Base-by-base conservation (phyloP, 2,888 invertebrate species). In the Barypeithes pellucidus region DNA sequence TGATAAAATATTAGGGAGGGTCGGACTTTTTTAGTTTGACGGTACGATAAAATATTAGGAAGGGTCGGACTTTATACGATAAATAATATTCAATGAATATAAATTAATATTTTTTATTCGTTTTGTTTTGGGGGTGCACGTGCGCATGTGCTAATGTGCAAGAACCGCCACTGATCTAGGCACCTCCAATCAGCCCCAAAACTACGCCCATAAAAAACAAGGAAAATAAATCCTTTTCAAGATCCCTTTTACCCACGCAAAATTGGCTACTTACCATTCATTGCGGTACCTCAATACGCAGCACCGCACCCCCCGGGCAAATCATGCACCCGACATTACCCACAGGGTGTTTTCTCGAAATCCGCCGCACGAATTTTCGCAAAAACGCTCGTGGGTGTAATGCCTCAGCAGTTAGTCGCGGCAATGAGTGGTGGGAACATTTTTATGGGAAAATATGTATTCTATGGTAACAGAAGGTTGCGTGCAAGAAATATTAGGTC, bases 371-470 rank as follows among this genome's bases (percentile, higher is more conserved):
- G 54, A 57, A 57, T 57, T 57, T 54, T 57, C 33, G 54, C 54
- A 57, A 57, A 57, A 57, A 33, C 29, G 54, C 54, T 57, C 16
- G 54, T 57, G 54, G 54, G 54, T 57, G 54, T 57, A 57, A 57
- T 57, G 54, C 54, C 14, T 0, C 54, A 16, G 33, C 54, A 57
- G 16, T 57, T 57, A 57, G 18, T 14, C 33, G 16, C 16, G 24
- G 8, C 33, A 24, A 52, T 14, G 29, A 5, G 33, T 61, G 41
- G 61, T 63, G 63, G 50, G 52, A 65, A 50, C 50, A 36, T 65
- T 50, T 65, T 65, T 65, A 65, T 66, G 66, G 66, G 66, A 66
- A 66, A 65, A 66, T 54, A 65, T 65, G 20, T 29, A n/a, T 52
- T 24, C 41, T 54, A 22, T 36, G 50, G 11, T 36, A 16, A 16